phyloP scores from a whole-genome alignment of 2,797 vertebrate genomes.

The Sternarchorhynchus goeldii region DNA sequence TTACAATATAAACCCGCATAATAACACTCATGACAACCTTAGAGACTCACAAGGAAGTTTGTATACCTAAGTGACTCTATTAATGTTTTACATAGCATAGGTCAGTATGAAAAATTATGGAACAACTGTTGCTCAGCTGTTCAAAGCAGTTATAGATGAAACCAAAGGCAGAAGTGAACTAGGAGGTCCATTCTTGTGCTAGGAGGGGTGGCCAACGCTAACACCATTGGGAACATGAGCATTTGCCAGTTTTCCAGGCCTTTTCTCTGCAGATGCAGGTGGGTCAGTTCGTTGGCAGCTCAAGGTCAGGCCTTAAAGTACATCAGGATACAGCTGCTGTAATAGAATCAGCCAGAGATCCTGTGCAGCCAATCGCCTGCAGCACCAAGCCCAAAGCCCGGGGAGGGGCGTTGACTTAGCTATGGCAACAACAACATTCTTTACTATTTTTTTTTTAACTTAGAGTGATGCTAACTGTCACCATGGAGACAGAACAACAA shows the following conservation, averaged over 20 bases:
- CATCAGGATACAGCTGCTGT: conserved; percentile 60
- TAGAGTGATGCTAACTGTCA: too few relatives aligned
- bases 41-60: too few relatives aligned
- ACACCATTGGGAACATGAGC: conserved; percentile 17
- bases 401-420: not conserved
- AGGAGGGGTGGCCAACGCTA: not conserved
- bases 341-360: conserved; percentile 55
- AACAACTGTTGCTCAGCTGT: not conserved
- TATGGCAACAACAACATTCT: not conserved
- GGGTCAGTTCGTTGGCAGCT: conserved; percentile 45
- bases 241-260: conserved; percentile 47
- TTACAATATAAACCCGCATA: conserved; percentile 43
- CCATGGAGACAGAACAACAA: too few relatives aligned
- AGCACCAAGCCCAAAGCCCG: conserved; percentile 10
- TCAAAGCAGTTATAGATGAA: not conserved
- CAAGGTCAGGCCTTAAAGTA: conserved; percentile 40
- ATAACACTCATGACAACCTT: too few relatives aligned
- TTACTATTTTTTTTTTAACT: too few relatives aligned
- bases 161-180: conserved; percentile 23
- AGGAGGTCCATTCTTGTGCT: conserved; percentile 35
- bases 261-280: conserved; percentile 38
- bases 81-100: not conserved
- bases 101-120: not conserved
- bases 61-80: too few relatives aligned
- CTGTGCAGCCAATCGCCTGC: not conserved